phyloP scores from a whole-genome alignment of 64 coral and sea anemone genomes.

The Montipora foliosa region DNA sequence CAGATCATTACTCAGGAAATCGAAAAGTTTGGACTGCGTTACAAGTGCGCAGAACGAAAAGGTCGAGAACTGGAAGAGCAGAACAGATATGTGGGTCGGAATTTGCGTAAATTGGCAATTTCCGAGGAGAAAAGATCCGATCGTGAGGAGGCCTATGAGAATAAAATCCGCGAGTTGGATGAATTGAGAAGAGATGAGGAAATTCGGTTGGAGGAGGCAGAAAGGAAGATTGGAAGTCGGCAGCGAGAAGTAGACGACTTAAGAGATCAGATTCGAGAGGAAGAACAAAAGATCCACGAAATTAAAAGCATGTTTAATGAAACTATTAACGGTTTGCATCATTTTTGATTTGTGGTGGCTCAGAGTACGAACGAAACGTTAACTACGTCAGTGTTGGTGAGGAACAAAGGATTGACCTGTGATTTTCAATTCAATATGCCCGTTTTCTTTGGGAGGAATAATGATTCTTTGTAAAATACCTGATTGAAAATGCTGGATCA shows the following conservation, averaged over 20 bases:
- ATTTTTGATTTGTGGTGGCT: neutral
- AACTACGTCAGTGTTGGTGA: neutral
- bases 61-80: conserved; percentile 24
- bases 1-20: conserved; percentile 4
- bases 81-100: conserved; percentile 47
- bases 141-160: conserved; percentile 40
- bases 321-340: conserved; percentile 15
- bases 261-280: conserved; percentile 28
- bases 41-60: neutral
- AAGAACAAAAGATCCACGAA: conserved; percentile 4
- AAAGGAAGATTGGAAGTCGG: conserved; percentile 38
- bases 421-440: neutral
- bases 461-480: neutral
- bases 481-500: neutral
- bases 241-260: neutral
- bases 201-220: conserved; percentile 46
- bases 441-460: neutral
- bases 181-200: conserved; percentile 1
- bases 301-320: conserved; percentile 23
- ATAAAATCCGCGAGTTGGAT: conserved; percentile 30
- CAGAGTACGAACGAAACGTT: neutral
- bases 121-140: conserved; percentile 66
- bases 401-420: neutral
- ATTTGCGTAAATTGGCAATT: conserved; percentile 60
- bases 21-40: conserved; percentile 19